Evolutionary conservation across 2,888 invertebrate species (phyloP), one percentile per base, ranked within the genome.

Genomic region (Ptilodon capucinus): DNA sequence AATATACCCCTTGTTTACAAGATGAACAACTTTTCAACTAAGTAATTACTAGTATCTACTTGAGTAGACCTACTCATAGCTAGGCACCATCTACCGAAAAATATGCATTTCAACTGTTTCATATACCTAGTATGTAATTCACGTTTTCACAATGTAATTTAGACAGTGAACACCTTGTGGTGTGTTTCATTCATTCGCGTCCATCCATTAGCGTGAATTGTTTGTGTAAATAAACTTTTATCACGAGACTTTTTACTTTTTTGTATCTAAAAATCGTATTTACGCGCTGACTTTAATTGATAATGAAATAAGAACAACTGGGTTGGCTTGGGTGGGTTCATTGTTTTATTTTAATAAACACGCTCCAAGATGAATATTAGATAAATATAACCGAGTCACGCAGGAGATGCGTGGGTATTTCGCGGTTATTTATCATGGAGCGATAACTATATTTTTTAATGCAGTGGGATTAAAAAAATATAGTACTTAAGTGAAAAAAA

Each of bases 211-310:
- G 46, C 46, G 28, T 51, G 42, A 53, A 51, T 50, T 36, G 40
- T 23, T 52, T 54, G 38, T 48, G 44, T 65, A 68, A 64, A 64
- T 64, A 68, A 53, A 56, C 57, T 45, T 32, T 48, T 30, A 65
- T 54, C 58, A 63, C 51, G 48, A 60, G 57, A 61, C 51, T 56
- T 53, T 35, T 50, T 53, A 46, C 46, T 43, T 56, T 36, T 61
- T 66, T 62, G 58, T 55, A 64, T 68, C 56, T 55, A 32, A 48
- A 56, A 60, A 63, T 57, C 44, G 17, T 48, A 58, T 57, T 55
- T 48, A 54, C 51, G 36, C 32, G 13, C 46, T 48, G 57, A 53
- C 41, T 48, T 40, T 49, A 54, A 54, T 55, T 44, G 23, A 35
- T 44, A 47, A 44, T 42, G 41, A 48, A 57, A 60, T 51, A 50